Percentiles rank a stretch among this genome's conserved stretches.
Evolutionary conservation across 1,140 invertebrate genomes (phyloP).

Genomic region (Pinna nobilis): DNA sequence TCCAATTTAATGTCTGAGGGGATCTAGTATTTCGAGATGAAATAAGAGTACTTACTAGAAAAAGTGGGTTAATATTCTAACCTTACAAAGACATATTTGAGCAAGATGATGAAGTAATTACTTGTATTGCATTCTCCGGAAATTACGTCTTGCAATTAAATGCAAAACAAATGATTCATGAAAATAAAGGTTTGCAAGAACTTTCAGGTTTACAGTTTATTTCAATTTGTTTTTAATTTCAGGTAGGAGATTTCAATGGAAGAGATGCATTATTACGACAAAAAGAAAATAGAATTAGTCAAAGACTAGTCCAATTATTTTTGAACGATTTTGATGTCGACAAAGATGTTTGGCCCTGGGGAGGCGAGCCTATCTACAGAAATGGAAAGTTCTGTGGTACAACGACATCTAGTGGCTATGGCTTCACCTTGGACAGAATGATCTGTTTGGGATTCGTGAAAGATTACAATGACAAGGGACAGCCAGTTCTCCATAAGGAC

Average conservation of each 20-base stretch:
- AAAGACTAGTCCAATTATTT: slow-evolving; percentile 89
- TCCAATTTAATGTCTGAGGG: too few relatives aligned
- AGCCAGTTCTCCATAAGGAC: slow-evolving; percentile 85
- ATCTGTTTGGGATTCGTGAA: slow-evolving; percentile 96
- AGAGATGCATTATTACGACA: slow-evolving; percentile 91
- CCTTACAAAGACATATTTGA: too few relatives aligned
- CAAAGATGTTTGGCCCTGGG: slow-evolving; percentile 95
- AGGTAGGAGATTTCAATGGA: slow-evolving; percentile 85
- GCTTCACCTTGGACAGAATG: slow-evolving; percentile 88
- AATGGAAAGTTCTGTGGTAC: slow-evolving; percentile 90
- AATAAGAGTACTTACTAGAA: too few relatives aligned
- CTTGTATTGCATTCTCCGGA: too few relatives aligned
- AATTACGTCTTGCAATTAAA: too few relatives aligned
- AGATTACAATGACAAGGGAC: slow-evolving; percentile 78
- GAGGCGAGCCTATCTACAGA: slow-evolving; percentile 95
- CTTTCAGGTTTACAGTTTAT: too few relatives aligned
- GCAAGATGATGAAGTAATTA: too few relatives aligned
- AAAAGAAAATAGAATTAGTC: slow-evolving; percentile 87
- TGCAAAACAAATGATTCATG: too few relatives aligned
- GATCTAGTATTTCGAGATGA: too few relatives aligned
- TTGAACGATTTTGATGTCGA: slow-evolving; percentile 95
- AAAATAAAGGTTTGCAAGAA: too few relatives aligned
- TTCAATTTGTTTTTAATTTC: too few relatives aligned
- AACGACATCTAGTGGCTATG: slow-evolving; percentile 96
- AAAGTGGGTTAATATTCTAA: too few relatives aligned